A percentile compares a stretch with the other conserved stretches of the same genome.
These are phyloP conservation scores for Dendropsophus ebraccatus DNA, from an alignment of 2,113 vertebrate species.

Conservation along the genomic window DNA sequence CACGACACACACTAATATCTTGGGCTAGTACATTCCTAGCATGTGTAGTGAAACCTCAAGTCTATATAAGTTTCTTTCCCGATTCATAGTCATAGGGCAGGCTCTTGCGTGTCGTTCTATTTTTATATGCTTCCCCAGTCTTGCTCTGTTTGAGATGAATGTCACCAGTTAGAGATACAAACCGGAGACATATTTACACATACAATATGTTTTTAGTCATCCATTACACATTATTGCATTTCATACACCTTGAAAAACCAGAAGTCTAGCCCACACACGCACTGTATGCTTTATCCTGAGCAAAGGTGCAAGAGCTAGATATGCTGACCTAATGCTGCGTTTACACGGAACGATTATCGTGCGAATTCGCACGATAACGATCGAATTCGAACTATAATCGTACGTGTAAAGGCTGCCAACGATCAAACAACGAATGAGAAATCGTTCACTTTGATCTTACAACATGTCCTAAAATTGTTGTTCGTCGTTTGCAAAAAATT, in stretches of 20 bases:
- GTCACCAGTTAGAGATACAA: neutral
- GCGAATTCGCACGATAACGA: too few relatives aligned
- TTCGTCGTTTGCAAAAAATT: too few relatives aligned
- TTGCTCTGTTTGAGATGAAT: neutral
- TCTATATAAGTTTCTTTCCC: neutral
- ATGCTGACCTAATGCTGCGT: constrained; percentile 18
- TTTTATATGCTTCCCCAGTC: neutral
- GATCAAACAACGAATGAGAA: too few relatives aligned
- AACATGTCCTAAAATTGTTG: too few relatives aligned
- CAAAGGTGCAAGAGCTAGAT: neutral
- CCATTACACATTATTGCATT: neutral
- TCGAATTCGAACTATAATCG: too few relatives aligned
- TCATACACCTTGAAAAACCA: constrained; percentile 22
- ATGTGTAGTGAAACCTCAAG: neutral
- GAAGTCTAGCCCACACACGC: neutral
- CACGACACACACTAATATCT: neutral
- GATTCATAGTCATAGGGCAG: neutral
- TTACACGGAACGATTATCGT: too few relatives aligned
- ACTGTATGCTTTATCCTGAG: neutral
- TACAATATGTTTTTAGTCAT: neutral
- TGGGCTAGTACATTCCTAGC: neutral
- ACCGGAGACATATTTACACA: neutral
- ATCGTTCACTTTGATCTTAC: too few relatives aligned
- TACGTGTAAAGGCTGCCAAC: too few relatives aligned
- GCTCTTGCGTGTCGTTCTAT: neutral